phyloP scores from a whole-genome alignment of 2,888 invertebrate genomes.

The Petrophora chlorosata region DNA sequence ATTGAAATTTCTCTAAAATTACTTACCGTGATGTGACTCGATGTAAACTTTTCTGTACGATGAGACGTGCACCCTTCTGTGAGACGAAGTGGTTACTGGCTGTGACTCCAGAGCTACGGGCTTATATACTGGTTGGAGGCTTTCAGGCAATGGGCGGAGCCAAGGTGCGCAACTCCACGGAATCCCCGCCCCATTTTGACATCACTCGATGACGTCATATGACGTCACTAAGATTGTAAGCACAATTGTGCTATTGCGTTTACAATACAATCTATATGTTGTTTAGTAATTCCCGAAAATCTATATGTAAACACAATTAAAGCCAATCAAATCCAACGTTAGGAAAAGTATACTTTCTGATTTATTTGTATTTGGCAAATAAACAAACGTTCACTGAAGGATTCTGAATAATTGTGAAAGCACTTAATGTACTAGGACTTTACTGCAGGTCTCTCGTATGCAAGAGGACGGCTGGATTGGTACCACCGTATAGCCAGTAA shows the following conservation, averaged over 20 bases:
- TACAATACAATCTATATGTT: background rate
- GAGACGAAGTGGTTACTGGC: conserved; percentile 48
- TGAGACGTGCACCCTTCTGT: conserved; percentile 38
- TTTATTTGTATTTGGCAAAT: background rate
- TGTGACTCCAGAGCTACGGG: conserved; percentile 41
- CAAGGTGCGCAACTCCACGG: conserved; percentile 46
- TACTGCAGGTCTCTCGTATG: too few relatives aligned
- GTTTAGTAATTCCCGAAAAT: conserved; percentile 1
- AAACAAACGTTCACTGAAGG: background rate
- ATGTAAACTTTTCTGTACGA: conserved; percentile 63
- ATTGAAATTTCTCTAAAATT: too few relatives aligned
- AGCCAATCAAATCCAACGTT: conserved; percentile 5
- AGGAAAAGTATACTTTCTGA: conserved; percentile 2
- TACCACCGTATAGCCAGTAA: too few relatives aligned
- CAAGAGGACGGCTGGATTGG: too few relatives aligned
- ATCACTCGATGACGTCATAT: conserved; percentile 57
- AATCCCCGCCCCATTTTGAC: conserved; percentile 68
- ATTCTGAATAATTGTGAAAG: too few relatives aligned
- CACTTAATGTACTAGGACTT: too few relatives aligned
- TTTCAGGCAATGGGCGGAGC: conserved; percentile 61
- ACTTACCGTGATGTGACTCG: conserved; percentile 70
- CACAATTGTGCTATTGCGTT: background rate
- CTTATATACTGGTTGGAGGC: conserved; percentile 62
- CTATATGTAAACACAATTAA: conserved; percentile 8
- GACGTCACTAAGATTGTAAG: conserved; percentile 38